These are phyloP conservation scores for Operophtera brumata DNA, from an alignment of 2,888 invertebrate species.

Conservation along the genomic window DNA sequence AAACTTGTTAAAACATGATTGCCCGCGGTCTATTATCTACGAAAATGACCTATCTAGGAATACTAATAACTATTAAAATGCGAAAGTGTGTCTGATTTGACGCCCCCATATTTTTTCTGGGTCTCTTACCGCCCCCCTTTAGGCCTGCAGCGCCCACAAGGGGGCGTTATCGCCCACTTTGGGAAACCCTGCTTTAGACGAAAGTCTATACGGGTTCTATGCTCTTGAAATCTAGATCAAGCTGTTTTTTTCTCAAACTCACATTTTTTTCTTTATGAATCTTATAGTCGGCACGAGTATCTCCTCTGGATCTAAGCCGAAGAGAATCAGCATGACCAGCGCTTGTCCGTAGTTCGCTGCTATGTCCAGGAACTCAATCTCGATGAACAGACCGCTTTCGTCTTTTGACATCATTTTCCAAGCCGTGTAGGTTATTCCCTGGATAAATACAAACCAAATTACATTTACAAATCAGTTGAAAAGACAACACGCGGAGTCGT, in stretches of 20 bases:
- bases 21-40: too few relatives aligned
- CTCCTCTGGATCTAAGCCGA: constrained; percentile 91
- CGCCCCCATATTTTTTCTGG: too few relatives aligned
- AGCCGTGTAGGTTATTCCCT: constrained; percentile 91
- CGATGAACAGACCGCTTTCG: constrained; percentile 93
- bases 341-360: constrained; percentile 95
- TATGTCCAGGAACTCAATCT: constrained; percentile 94
- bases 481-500: too few relatives aligned
- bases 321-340: constrained; percentile 90
- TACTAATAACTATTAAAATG: too few relatives aligned
- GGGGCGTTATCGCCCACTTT: too few relatives aligned
- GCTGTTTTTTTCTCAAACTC: constrained; percentile 11
- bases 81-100: too few relatives aligned
- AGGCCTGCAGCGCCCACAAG: too few relatives aligned
- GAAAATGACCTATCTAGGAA: too few relatives aligned
- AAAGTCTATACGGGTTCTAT: too few relatives aligned
- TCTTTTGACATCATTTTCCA: constrained; percentile 92
- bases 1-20: too few relatives aligned
- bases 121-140: too few relatives aligned
- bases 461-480: not conserved
- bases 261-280: constrained; percentile 83
- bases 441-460: constrained; percentile 35
- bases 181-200: too few relatives aligned
- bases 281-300: constrained; percentile 84
- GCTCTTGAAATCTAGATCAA: not conserved